phyloP scores from a whole-genome alignment of 35 echinoderm and acorn worm genomes.

The Stichopus chloronotus region DNA sequence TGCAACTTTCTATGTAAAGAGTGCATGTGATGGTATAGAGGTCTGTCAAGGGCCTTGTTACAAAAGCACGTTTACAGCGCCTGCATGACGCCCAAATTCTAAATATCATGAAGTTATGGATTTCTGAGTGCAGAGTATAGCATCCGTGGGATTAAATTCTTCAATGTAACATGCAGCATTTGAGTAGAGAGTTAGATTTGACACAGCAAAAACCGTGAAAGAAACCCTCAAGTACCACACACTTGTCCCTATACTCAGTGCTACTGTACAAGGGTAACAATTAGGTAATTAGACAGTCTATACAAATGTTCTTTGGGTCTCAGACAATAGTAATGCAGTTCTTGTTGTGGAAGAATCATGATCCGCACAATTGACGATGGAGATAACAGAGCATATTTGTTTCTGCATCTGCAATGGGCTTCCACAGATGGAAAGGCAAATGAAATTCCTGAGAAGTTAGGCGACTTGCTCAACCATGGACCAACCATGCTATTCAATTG shows the following conservation, averaged over 20 bases:
- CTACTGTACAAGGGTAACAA: conserved; percentile 37
- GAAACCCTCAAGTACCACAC: conserved; percentile 54
- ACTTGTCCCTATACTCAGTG: conserved; percentile 15
- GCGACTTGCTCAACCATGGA: conserved; percentile 27
- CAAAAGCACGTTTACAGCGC: too few species aligned
- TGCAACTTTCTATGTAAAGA: background rate
- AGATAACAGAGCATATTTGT: conserved; percentile 59
- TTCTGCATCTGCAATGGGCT: conserved; percentile 33
- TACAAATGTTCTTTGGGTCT: background rate
- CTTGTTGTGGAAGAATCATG: background rate
- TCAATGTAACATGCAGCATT: background rate
- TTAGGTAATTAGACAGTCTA: conserved; percentile 11
- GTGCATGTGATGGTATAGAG: background rate
- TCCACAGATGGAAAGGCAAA: conserved; percentile 37
- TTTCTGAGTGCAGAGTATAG: background rate
- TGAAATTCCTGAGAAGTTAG: conserved; percentile 60
- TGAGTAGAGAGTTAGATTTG: conserved; percentile 27
- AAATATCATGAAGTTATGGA: too few species aligned
- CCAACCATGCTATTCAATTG: conserved; percentile 18
- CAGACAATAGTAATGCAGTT: background rate
- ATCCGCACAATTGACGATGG: background rate
- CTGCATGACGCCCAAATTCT: too few species aligned
- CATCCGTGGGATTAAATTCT: background rate
- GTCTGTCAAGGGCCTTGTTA: background rate
- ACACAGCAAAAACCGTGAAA: too few species aligned